Evolutionary conservation across 2,888 invertebrate genomes (phyloP).

Genomic region (Pheosia tremula): DNA sequence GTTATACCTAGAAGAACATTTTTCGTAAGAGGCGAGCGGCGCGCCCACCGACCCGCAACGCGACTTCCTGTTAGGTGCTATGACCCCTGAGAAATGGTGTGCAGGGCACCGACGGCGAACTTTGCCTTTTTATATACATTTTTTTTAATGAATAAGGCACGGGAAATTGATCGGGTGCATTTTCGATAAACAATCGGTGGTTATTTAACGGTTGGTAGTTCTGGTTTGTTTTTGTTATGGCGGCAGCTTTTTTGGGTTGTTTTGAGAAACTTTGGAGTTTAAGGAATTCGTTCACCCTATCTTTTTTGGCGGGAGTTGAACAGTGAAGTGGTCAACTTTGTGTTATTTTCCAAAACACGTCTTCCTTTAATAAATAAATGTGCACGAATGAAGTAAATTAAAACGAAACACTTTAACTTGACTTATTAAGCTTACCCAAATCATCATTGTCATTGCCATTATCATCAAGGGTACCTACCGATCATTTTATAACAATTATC

Average conservation of each 20-base stretch:
- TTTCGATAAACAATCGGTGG: slow-evolving; percentile 55
- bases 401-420: too few relatives aligned
- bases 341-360: too few relatives aligned
- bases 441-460: too few relatives aligned
- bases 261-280: neutral
- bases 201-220: slow-evolving; percentile 71
- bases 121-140: slow-evolving; percentile 63
- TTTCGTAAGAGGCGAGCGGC: slow-evolving; percentile 76
- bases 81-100: slow-evolving; percentile 81
- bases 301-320: too few relatives aligned
- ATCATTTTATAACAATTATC: too few relatives aligned
- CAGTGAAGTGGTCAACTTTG: too few relatives aligned
- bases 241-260: slow-evolving; percentile 24
- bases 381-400: too few relatives aligned
- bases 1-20: slow-evolving; percentile 74
- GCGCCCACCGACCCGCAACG: slow-evolving; percentile 79
- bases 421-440: too few relatives aligned
- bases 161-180: slow-evolving; percentile 74
- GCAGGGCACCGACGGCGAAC: slow-evolving; percentile 54
- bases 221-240: slow-evolving; percentile 33
- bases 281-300: too few relatives aligned
- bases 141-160: slow-evolving; percentile 63
- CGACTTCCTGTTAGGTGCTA: slow-evolving; percentile 81
- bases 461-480: too few relatives aligned
- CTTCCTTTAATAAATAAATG: too few relatives aligned